phyloP scores from a whole-genome alignment of 2,113 vertebrate species.

The Psilopsiagon aurifrons region DNA sequence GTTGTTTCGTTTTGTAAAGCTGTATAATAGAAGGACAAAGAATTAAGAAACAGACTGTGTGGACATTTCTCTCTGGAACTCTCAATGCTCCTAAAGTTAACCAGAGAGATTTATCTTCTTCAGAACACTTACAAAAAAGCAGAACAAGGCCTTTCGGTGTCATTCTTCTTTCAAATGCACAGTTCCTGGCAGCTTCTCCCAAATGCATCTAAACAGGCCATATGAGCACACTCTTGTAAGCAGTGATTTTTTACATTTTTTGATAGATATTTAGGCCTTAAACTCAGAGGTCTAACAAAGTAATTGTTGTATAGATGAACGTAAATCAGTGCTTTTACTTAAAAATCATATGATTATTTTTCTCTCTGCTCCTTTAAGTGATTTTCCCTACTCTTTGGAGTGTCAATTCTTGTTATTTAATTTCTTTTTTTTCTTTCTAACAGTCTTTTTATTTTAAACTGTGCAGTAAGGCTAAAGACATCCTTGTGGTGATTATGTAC shows the following conservation, averaged over 20 bases:
- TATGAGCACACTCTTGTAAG: background rate
- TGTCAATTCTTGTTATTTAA: background rate
- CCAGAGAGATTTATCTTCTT: background rate
- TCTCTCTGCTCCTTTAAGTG: background rate
- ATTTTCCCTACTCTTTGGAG: background rate
- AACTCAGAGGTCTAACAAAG: background rate
- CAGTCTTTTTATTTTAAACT: background rate
- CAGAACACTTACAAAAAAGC: background rate
- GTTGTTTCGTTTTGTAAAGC: background rate
- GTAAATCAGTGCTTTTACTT: background rate
- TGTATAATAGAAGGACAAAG: background rate
- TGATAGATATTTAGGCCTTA: background rate
- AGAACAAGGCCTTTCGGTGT: background rate
- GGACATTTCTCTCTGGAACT: background rate
- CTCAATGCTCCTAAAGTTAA: background rate
- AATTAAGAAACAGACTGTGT: background rate
- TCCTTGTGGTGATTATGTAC: background rate
- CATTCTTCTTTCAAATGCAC: background rate
- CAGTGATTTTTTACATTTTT: background rate
- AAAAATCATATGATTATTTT: background rate
- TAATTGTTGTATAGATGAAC: background rate
- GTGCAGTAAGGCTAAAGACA: background rate
- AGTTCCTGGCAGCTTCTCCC: background rate
- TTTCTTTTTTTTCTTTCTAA: background rate
- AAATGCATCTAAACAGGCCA: background rate